Percentiles rank a stretch among this genome's conserved stretches.
Conservation (phyloP, 2,797 vertebrate genomes). For the Arvicola amphibius region DNA sequence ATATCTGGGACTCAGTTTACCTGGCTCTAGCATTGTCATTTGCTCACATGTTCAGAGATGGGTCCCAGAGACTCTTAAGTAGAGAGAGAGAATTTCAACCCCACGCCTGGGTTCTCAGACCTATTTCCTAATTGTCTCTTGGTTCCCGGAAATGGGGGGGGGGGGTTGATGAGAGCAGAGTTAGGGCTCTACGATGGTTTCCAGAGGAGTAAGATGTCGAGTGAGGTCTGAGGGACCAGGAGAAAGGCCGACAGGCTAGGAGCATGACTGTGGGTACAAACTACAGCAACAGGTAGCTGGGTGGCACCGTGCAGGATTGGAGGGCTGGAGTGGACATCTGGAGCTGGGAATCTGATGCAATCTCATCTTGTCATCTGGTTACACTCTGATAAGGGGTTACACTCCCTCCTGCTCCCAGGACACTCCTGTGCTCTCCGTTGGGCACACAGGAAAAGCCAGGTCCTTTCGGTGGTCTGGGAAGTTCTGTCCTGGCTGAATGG, state of each 20-base stretch:
- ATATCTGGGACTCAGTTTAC: background rate
- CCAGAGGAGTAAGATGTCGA: background rate
- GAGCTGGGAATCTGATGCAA: background rate
- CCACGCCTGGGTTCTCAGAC: background rate
- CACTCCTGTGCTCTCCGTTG: background rate
- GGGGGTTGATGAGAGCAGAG: background rate
- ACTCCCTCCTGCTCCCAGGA: background rate
- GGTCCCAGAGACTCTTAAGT: background rate
- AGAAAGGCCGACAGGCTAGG: background rate
- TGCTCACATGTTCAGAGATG: background rate
- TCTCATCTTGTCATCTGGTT: background rate
- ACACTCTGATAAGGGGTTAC: background rate
- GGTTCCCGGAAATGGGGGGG: background rate
- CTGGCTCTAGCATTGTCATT: background rate
- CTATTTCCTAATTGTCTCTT: background rate
- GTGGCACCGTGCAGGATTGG: background rate
- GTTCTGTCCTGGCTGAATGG: background rate
- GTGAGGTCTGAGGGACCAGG: background rate
- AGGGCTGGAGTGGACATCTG: background rate
- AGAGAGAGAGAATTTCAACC: background rate
- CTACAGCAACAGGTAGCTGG: accelerated
- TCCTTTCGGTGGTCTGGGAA: background rate
- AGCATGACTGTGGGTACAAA: accelerated
- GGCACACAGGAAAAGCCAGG: background rate
- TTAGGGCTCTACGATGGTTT: background rate